Conservation (phyloP, 2,888 invertebrate species). For the Temnothorax ravouxi region DNA sequence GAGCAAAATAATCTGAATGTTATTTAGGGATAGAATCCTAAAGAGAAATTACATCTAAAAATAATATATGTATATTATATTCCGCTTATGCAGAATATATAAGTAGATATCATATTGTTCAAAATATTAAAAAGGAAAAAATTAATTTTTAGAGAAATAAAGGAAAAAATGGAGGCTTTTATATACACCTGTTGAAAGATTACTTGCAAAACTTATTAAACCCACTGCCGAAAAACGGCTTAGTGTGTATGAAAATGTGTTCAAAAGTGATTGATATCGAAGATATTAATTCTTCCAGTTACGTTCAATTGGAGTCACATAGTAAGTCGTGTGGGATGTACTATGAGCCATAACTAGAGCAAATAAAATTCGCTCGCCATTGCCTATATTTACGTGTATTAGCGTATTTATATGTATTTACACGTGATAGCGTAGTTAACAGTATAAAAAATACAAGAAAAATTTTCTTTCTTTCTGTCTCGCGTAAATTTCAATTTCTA, state of each 20-base stretch:
- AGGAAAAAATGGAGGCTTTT: background rate
- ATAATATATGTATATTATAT: too few species aligned
- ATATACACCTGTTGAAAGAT: background rate
- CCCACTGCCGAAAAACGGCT: background rate
- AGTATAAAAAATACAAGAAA: background rate
- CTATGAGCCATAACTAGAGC: constrained; percentile 21
- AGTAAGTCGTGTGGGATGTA: background rate
- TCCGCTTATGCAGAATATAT: background rate
- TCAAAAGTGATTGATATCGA: background rate
- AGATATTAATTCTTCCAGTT: constrained; percentile 19
- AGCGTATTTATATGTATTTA: too few species aligned
- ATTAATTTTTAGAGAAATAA: background rate
- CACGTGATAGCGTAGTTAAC: background rate
- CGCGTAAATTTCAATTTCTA: background rate
- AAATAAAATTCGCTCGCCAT: constrained; percentile 20
- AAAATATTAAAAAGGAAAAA: background rate
- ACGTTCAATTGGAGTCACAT: constrained; percentile 14
- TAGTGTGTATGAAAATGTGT: background rate
- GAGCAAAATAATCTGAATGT: background rate
- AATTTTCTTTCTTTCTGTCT: background rate
- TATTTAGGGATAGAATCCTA: background rate
- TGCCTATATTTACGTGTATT: constrained; percentile 20
- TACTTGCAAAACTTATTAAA: background rate
- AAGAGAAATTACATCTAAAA: background rate
- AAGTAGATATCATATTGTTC: background rate